Conservation (phyloP, 35 echinoderm and acorn worm genomes). For the Lytechinus pictus region DNA sequence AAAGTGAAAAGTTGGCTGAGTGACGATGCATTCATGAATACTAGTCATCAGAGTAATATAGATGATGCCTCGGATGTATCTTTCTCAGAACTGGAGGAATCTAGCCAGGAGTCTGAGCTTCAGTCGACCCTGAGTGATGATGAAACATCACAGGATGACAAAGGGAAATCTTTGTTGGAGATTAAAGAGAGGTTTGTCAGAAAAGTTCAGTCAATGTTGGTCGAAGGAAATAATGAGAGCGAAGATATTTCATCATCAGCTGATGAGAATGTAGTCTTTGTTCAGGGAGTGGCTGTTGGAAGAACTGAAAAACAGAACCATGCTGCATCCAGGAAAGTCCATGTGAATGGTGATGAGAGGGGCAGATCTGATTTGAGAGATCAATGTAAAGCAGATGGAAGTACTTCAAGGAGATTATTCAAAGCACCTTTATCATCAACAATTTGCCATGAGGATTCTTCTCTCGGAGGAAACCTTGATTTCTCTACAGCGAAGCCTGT, state of each 20-base stretch:
- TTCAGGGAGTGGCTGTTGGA: neutral
- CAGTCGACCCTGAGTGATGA: constrained; percentile 17
- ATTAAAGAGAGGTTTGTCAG: constrained; percentile 39
- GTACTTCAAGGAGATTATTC: neutral
- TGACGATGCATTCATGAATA: constrained; percentile 17
- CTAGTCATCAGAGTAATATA: neutral
- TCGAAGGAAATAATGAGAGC: neutral
- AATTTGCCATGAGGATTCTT: neutral
- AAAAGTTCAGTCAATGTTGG: neutral
- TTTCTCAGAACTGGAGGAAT: neutral
- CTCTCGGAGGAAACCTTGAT: neutral
- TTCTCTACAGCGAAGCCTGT: neutral
- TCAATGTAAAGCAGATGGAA: neutral
- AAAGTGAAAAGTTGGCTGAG: neutral
- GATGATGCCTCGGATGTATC: constrained; percentile 3
- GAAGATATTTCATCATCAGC: constrained; percentile 25
- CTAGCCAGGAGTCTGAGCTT: neutral
- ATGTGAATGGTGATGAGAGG: neutral
- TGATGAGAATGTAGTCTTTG: constrained; percentile 4
- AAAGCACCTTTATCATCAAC: neutral
- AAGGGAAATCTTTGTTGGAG: neutral
- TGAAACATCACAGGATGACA: neutral
- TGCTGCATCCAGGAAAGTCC: neutral
- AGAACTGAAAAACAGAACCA: neutral
- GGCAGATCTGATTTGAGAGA: neutral